Base-by-base conservation (phyloP, 2,888 invertebrate species). In the Calliphora vomitoria region DNA sequence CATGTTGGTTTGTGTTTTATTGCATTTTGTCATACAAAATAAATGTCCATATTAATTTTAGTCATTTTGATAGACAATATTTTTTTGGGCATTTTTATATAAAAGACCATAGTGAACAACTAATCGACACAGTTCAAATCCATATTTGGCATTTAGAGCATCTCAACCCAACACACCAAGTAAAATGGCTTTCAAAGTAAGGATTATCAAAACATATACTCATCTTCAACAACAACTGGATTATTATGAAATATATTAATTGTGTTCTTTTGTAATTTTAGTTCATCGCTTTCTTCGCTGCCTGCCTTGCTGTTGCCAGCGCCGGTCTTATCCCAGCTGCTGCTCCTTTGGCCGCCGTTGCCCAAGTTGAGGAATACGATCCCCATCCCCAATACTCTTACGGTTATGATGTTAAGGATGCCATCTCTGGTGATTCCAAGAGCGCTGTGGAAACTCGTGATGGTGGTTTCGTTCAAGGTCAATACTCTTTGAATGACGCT, bases 351-450 rank as follows among this genome's bases (percentile, higher is more conserved):
- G 90, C 91, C n/a, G 89, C 89, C 15, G 89, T 90, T 62, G 92
- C 92, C 47, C 90, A 90, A 78, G 90, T 92, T 18, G 92, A 93
- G 86, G 93, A 93, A 85, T 93, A 93, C 89, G 93, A 94, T 85
- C 92, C 93, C 64, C 92, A 94, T 90, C 93, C 94, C n/a, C 93
- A 93, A 88, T 94, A 94, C 90, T 92, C 91, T 71, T 94, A 92
- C 62, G 93, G 92, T 31, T 94, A 94, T 88, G 94, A 94, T 82
- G 92, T 94, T 31, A 93, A 94, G 89, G 94, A 94, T 88, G 90
- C 91, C 66, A 86, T 94, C 8, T 93, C 94, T 13, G 94, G 94
- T 50, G 94, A 94, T 76, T 93, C 93, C 3, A 94, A 94, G 90
- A 93, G 90, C 62, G 93, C 93, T 88, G 92, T 93, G 50, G 94